Evolutionary conservation across 1,140 invertebrate genomes (phyloP), one percentile per base, ranked within the genome.

Genomic region (Grapholita molesta): DNA sequence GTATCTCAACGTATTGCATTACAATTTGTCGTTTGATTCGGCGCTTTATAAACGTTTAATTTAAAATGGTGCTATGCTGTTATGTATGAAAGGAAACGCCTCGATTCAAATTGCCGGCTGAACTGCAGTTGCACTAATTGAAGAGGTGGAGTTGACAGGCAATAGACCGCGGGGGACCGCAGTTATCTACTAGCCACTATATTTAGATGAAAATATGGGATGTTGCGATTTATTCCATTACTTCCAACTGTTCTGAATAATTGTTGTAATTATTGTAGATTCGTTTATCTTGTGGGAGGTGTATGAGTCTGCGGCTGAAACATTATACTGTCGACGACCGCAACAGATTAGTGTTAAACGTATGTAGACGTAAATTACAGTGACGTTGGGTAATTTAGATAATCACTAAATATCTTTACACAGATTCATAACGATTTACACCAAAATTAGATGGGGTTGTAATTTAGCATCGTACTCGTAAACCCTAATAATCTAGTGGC

Each of bases 61-160:
- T 67, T 52, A 11, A 42, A 38, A 67, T 18, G 15, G 67, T 79
- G 68, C 66, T 72, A 77, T 66, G 64, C 48, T 69, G 70, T 69
- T 71, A 73, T 65, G 35, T 72, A 73, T 75, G 71, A 79, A 78
- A 82, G 79, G 77, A 85, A 78, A 68, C 73, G 18, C 65, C 61
- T 74, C 74, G 71, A 84, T 82, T 76, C 72, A 84, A 80, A 84
- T 84, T 78, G 77, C 71, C 68, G 66, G 57, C 52, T 76, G 15
- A 77, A 76, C 75, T 79, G 78, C 77, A 80, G 70, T 77, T 77
- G 77, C 73, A 77, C 81, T 83, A 80, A 85, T 79, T 80, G 81
- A 65, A 72, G 75, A 77, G 74, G 72, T 78, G 67, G 73, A 80
- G 71, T 69, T 65, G 65, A 74, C 69, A 73, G 64, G 35, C 65